These are phyloP conservation scores for Epinotia ramella DNA, from an alignment of 2,888 invertebrate genomes.

Conservation along the genomic window DNA sequence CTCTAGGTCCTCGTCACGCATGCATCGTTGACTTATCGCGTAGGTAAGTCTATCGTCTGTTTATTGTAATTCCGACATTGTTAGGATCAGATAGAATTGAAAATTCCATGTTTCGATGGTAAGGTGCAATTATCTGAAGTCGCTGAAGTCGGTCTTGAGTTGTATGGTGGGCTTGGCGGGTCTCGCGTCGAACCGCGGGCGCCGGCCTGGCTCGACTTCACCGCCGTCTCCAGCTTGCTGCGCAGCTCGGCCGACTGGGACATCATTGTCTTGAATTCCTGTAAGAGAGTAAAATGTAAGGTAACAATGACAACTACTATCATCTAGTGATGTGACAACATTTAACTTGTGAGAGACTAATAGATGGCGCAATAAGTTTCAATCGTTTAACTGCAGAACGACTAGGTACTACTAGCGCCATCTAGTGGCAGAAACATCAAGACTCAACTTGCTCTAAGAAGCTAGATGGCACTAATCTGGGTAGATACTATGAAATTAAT, in stretches of 20 bases:
- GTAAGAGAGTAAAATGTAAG: not conserved
- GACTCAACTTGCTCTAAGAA: too few species aligned
- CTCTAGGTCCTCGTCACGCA: too few species aligned
- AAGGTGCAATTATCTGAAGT: slow-evolving; percentile 88
- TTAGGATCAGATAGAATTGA: too few species aligned
- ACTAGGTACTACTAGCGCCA: slow-evolving; percentile 2
- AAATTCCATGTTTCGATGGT: not conserved
- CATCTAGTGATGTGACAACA: slow-evolving; percentile 9
- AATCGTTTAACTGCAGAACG: too few species aligned
- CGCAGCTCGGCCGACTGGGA: slow-evolving; percentile 92
- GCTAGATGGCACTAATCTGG: too few species aligned
- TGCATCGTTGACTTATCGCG: not conserved
- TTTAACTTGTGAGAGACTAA: not conserved
- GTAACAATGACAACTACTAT: not conserved
- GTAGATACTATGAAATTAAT: too few species aligned
- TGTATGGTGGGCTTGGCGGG: slow-evolving; percentile 91
- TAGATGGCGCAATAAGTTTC: not conserved
- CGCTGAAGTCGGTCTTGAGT: slow-evolving; percentile 97
- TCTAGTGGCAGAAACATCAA: not conserved
- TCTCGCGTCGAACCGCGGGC: slow-evolving; percentile 66
- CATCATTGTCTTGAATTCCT: slow-evolving; percentile 85
- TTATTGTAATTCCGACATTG: too few species aligned
- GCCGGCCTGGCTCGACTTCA: slow-evolving; percentile 89
- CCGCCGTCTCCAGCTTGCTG: slow-evolving; percentile 93
- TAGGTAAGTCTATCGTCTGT: not conserved